These are phyloP conservation scores for Urocynchramus pylzowi DNA, from an alignment of 2,113 vertebrate genomes.

Conservation along the genomic window DNA sequence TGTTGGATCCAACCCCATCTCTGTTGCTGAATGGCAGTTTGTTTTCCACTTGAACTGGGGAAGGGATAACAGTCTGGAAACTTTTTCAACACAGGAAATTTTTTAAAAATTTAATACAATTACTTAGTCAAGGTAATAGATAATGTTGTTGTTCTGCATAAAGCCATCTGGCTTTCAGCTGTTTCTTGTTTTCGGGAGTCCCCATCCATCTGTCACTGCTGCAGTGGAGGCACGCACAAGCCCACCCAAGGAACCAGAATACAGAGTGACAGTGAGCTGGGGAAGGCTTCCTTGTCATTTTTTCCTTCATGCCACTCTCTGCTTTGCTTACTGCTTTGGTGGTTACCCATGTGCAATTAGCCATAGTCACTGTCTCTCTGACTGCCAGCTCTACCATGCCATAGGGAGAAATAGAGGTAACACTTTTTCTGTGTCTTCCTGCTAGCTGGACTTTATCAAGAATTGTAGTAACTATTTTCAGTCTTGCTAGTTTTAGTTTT, in stretches of 20 bases:
- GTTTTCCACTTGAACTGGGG: constrained; percentile 68
- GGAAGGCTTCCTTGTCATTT: neutral
- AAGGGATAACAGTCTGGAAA: constrained; percentile 71
- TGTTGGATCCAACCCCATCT: constrained; percentile 77
- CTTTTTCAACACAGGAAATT: constrained; percentile 56
- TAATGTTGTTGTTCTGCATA: constrained; percentile 13
- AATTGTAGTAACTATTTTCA: neutral
- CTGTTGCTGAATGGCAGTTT: constrained; percentile 75
- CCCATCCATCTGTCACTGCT: neutral
- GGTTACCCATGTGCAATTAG: neutral
- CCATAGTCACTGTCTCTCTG: neutral
- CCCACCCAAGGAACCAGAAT: neutral
- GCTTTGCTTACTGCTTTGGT: neutral
- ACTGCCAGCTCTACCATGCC: neutral
- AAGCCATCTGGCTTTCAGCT: neutral
- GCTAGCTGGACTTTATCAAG: neutral
- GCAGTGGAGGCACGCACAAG: neutral
- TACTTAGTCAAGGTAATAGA: constrained; percentile 27
- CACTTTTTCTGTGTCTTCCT: neutral
- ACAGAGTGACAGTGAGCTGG: neutral
- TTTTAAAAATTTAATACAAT: constrained; percentile 15
- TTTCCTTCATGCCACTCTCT: neutral
- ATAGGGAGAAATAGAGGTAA: neutral
- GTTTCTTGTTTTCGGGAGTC: neutral
- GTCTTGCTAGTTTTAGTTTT: neutral